phyloP scores from a whole-genome alignment of 2,113 vertebrate genomes.

The human (Homo sapiens) region DNA sequence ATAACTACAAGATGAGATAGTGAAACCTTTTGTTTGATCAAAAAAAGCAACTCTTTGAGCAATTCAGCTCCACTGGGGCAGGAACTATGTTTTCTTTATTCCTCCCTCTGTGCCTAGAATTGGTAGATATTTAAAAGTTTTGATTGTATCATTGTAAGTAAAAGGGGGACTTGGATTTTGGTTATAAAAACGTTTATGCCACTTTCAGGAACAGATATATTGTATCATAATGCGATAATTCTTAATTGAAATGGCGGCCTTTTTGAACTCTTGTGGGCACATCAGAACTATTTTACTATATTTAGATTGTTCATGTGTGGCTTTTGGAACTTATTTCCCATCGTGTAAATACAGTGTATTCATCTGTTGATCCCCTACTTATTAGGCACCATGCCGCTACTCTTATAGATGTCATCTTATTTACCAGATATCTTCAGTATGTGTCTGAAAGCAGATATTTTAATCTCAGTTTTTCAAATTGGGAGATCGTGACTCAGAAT shows the following conservation, averaged over 20 bases:
- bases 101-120: neutral
- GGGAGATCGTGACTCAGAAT: constrained; percentile 24
- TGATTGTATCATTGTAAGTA: neutral
- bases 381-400: neutral
- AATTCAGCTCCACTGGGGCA: neutral
- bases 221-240: neutral
- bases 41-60: neutral
- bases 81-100: neutral
- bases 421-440: neutral
- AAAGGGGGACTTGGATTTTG: neutral
- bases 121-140: neutral
- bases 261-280: neutral
- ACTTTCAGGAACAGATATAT: neutral
- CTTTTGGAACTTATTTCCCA: constrained; percentile 2
- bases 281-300: neutral
- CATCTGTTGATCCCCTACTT: neutral
- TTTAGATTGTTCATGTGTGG: constrained; percentile 25
- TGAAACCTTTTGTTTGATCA: neutral
- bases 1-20: neutral
- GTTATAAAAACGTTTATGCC: neutral
- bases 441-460: neutral
- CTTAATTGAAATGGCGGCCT: neutral
- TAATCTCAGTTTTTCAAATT: constrained; percentile 1
- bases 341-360: neutral
- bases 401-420: constrained; percentile 10